Evolutionary conservation across 2,888 invertebrate species (phyloP).

Genomic region (Meloe dianella): DNA sequence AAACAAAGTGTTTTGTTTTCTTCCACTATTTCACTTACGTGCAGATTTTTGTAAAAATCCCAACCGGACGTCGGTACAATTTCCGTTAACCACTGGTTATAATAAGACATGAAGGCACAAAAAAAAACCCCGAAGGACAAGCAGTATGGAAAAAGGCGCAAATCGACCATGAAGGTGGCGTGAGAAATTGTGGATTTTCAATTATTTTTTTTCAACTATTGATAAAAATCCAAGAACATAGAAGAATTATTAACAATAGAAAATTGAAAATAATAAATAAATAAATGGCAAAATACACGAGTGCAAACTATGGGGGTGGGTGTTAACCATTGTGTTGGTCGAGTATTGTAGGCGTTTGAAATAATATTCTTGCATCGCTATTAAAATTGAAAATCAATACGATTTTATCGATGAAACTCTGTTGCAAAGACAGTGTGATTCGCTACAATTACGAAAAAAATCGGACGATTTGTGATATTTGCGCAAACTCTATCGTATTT

Average conservation of each 20-base stretch:
- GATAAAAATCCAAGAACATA: no score
- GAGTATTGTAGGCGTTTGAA: slow-evolving; percentile 41
- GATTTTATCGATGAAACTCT: slow-evolving; percentile 25
- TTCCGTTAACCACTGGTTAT: background rate
- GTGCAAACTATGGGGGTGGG: slow-evolving; percentile 22
- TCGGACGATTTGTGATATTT: background rate
- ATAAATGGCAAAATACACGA: background rate
- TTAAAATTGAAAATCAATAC: slow-evolving; percentile 44
- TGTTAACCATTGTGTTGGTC: slow-evolving; percentile 35
- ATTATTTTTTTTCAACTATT: no score
- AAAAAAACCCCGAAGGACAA: no score
- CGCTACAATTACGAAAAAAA: no score
- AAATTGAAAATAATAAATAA: background rate
- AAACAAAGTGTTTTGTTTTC: no score
- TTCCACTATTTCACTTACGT: no score
- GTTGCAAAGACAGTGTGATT: no score
- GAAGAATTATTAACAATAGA: background rate
- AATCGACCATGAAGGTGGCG: background rate
- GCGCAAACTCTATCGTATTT: background rate
- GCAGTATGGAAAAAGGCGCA: background rate
- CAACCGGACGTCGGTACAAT: background rate
- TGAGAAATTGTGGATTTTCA: background rate
- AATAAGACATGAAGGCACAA: background rate
- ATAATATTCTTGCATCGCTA: slow-evolving; percentile 38
- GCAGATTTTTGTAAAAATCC: background rate